Evolutionary conservation across 2,888 invertebrate genomes (phyloP).

Genomic region (Cactoblastis cactorum): DNA sequence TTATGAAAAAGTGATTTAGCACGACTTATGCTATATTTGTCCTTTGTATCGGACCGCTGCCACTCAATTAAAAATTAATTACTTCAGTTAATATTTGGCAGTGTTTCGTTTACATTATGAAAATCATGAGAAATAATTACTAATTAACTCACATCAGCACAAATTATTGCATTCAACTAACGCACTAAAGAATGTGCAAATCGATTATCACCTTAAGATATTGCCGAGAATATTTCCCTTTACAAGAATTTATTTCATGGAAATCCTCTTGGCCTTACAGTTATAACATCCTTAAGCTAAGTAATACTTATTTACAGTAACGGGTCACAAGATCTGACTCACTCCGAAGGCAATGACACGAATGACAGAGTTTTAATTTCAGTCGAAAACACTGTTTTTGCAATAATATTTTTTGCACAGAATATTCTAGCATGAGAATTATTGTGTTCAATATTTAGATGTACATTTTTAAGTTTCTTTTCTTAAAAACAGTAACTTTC

Average conservation of each 20-base stretch:
- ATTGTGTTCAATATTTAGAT: too few species aligned
- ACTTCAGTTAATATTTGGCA: too few species aligned
- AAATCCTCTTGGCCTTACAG: neutral
- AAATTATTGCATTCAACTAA: constrained; percentile 22
- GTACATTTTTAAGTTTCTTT: too few species aligned
- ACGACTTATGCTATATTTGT: too few species aligned
- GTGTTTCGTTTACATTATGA: neutral
- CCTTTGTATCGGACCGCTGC: too few species aligned
- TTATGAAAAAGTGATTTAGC: too few species aligned
- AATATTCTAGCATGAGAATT: too few species aligned
- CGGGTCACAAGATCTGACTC: constrained; percentile 1
- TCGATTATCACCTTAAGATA: constrained; percentile 21
- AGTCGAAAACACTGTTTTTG: too few species aligned
- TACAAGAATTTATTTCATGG: neutral
- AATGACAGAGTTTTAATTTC: too few species aligned
- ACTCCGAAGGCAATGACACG: neutral
- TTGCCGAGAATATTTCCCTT: constrained; percentile 19
- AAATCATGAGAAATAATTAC: neutral
- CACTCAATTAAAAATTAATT: too few species aligned
- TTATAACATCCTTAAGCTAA: constrained; percentile 13
- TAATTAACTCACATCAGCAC: constrained; percentile 4
- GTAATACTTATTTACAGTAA: constrained; percentile 11
- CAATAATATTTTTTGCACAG: too few species aligned
- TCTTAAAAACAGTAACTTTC: too few species aligned
- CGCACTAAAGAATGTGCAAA: constrained; percentile 21